Conservation (phyloP, 2,113 vertebrate species). For the Eurypyga helias region DNA sequence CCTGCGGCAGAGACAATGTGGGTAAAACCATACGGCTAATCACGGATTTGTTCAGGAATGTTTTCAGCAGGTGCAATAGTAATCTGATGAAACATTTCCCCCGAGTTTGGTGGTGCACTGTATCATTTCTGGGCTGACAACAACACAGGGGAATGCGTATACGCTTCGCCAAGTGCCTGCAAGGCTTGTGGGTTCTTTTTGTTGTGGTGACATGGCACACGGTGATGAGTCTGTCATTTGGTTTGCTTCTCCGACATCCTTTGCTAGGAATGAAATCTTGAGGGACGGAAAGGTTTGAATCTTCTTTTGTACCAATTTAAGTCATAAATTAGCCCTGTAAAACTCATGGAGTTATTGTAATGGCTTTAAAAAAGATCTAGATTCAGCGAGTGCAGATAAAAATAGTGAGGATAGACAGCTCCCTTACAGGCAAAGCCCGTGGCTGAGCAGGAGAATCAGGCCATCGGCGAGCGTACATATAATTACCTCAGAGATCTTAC, state of each 20-base stretch:
- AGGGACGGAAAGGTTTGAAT: not conserved
- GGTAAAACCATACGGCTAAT: not conserved
- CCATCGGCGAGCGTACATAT: not conserved
- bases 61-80: not conserved
- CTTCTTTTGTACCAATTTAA: not conserved
- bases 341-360: not conserved
- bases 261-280: not conserved
- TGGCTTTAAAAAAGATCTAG: not conserved
- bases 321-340: not conserved
- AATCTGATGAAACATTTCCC: slow-evolving; percentile 12
- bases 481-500: not conserved
- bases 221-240: not conserved
- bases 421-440: not conserved
- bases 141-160: not conserved
- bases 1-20: not conserved
- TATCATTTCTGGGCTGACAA: not conserved
- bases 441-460: not conserved
- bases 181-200: not conserved
- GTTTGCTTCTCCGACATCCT: not conserved
- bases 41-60: slow-evolving; percentile 5
- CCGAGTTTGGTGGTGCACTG: not conserved
- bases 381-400: not conserved
- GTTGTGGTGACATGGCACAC: not conserved
- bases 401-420: not conserved
- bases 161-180: not conserved